Percentiles rank a stretch among this genome's conserved stretches.
Evolutionary conservation across 2,888 invertebrate species (phyloP).

Genomic region (Torymus auratus): DNA sequence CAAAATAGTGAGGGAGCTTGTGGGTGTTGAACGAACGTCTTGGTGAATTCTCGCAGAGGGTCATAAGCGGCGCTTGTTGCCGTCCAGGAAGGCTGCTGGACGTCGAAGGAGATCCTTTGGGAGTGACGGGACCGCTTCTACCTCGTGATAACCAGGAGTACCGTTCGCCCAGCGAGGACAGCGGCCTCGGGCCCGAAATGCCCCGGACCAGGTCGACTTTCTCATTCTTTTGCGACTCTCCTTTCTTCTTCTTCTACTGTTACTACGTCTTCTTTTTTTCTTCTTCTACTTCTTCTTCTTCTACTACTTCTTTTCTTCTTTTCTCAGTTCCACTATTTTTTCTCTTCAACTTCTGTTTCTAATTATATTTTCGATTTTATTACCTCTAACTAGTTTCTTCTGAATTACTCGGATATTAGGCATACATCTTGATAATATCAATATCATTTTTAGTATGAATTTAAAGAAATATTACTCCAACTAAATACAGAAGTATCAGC

Average conservation of each 20-base stretch:
- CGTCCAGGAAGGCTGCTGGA: constrained; percentile 74
- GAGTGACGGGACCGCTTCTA: constrained; percentile 73
- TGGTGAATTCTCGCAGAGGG: constrained; percentile 73
- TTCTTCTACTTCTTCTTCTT: constrained; percentile 1
- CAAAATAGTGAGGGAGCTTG: constrained; percentile 24
- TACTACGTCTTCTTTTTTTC: constrained; percentile 3
- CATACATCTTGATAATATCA: not conserved
- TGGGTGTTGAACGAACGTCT: constrained; percentile 29
- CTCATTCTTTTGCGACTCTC: constrained; percentile 27
- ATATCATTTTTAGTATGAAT: too few relatives aligned
- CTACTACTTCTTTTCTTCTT: not conserved
- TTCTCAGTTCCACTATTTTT: too few relatives aligned
- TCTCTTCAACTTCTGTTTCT: not conserved
- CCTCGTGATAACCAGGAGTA: constrained; percentile 82
- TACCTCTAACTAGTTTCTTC: not conserved
- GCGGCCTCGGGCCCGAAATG: constrained; percentile 92
- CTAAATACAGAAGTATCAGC: too few relatives aligned
- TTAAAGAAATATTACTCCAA: too few relatives aligned
- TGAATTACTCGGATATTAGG: not conserved
- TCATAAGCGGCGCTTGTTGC: constrained; percentile 70
- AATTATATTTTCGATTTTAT: not conserved
- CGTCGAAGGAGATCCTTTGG: constrained; percentile 75
- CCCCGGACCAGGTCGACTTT: constrained; percentile 76
- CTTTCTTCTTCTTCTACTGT: constrained; percentile 52
- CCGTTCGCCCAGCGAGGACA: constrained; percentile 95